Base-by-base conservation (phyloP, 2,888 invertebrate species). In the Plagodis pulveraria region DNA sequence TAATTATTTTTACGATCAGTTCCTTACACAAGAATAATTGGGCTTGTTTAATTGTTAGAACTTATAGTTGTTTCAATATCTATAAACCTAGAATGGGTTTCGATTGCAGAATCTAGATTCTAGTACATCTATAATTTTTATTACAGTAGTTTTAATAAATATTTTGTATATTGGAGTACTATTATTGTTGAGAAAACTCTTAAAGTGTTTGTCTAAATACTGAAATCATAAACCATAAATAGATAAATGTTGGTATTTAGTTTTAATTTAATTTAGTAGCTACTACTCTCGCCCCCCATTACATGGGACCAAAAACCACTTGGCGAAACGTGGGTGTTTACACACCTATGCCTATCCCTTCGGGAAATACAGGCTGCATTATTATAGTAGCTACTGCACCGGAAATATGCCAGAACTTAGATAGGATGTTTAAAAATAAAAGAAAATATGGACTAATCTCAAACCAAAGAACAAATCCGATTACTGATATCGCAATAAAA, bases 391-490 rank as follows among this genome's bases (percentile, higher is more conserved):
- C 22, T 22, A 22, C 22, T 22, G 1, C 4, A 22, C 22, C 4
- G 22, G 22, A 4, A 4, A 4, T 22, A 22, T 22, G 22, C 22
- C 22, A 22, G 22, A 2, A 1, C 22, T 22, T 22, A 22, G 22
- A 22, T 22, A 22, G 22, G 22, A 22, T 4, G 22, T 22, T 22
- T 22, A 22, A 41, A 50, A 51, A 32, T 38, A 44, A 44, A 36
- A 44, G 51, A 32, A 38, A 22, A 6, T 32, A 49, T 40, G 49
- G 32, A 44, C 6, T 11, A 42, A 33, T 46, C 38, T 49, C 35
- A 56, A 35, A 32, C 56, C 50, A 66, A 58, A 58, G 58, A 54
- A 62, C 61, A 62, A 68, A 69, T 65, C 65, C 43, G 58, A 50
- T 41, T 32, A 54, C 36, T 48, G 10, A 34, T 57, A 63, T 57